phyloP scores from a whole-genome alignment of 2,797 vertebrate genomes.

The Anabas testudineus region DNA sequence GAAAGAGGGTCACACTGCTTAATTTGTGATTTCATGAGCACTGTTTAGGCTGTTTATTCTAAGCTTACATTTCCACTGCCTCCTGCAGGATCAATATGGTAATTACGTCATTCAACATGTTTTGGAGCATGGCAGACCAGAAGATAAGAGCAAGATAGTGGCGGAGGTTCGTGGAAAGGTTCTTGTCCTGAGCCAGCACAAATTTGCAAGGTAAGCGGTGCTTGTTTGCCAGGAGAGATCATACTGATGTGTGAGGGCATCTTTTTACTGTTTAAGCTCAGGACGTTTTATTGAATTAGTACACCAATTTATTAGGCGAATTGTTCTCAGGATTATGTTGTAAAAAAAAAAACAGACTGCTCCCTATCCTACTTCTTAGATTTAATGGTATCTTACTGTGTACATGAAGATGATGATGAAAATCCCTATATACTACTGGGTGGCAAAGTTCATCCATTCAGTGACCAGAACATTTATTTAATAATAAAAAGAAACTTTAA shows the following conservation, averaged over 20 bases:
- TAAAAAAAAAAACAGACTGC: background rate
- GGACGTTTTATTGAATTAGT: background rate
- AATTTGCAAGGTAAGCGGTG: constrained; percentile 93
- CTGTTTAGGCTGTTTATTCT: background rate
- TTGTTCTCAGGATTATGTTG: background rate
- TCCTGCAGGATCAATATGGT: constrained; percentile 94
- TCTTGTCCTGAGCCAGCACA: constrained; percentile 96
- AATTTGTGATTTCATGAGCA: constrained; percentile 12
- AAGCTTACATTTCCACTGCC: constrained; percentile 41
- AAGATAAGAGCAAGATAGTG: constrained; percentile 99
- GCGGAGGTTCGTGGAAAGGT: constrained; percentile 97
- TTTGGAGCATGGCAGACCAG: constrained; percentile 95
- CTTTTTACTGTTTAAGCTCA: background rate
- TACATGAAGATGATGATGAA: no score
- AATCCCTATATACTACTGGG: no score
- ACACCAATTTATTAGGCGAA: background rate
- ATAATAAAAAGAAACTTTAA: background rate
- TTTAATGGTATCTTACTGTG: background rate
- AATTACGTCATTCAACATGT: constrained; percentile 99
- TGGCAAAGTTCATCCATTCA: background rate
- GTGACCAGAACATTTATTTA: background rate
- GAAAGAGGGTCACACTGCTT: constrained; percentile 21
- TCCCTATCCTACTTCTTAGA: background rate
- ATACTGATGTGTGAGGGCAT: background rate
- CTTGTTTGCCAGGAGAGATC: background rate